phyloP scores from a whole-genome alignment of 2,113 vertebrate genomes.

The Phyllostomus hastatus region DNA sequence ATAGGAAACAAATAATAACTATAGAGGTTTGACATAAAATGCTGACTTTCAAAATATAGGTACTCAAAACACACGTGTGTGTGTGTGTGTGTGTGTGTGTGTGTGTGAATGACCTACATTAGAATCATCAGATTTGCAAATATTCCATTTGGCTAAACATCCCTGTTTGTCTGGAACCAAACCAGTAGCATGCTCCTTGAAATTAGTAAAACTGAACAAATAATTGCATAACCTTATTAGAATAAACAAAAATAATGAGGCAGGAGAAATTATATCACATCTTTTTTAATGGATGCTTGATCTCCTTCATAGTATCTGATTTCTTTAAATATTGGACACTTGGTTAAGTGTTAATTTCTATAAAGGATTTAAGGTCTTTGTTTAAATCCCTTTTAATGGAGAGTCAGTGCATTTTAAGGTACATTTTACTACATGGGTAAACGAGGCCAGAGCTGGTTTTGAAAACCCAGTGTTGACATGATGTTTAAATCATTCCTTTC shows the following conservation, averaged over 20 bases:
- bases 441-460: neutral
- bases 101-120: neutral
- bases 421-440: neutral
- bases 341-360: constrained; percentile 14
- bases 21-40: neutral
- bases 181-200: neutral
- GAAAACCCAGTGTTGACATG: constrained; percentile 17
- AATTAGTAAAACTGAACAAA: neutral
- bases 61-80: neutral
- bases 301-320: neutral
- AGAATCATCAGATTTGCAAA: neutral
- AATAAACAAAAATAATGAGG: neutral
- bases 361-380: neutral
- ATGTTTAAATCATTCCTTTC: constrained; percentile 44
- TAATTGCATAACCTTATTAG: neutral
- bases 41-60: neutral
- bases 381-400: constrained; percentile 23
- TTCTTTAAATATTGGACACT: neutral
- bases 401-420: neutral
- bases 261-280: neutral
- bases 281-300: neutral
- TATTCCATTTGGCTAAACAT: neutral
- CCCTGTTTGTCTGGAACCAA: neutral
- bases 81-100: neutral
- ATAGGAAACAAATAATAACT: neutral